phyloP scores from a whole-genome alignment of 2,797 vertebrate genomes.

The Neosalanx taihuensis region DNA sequence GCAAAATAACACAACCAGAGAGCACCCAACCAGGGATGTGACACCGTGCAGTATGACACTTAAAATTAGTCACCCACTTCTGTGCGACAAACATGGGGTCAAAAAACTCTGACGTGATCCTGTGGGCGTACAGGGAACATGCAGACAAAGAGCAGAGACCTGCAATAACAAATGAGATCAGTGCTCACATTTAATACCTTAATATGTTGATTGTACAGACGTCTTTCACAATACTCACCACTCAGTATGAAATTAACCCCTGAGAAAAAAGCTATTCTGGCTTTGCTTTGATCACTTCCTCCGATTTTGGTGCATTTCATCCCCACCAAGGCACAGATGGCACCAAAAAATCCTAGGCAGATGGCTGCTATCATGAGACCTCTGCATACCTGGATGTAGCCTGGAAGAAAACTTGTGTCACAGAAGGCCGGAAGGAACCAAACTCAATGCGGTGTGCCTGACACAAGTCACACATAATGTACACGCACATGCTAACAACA shows the following conservation, averaged over 20 bases:
- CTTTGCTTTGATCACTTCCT: constrained; percentile 86
- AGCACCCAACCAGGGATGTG: not conserved
- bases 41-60: not conserved
- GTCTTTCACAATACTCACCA: constrained; percentile 72
- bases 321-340: constrained; percentile 83
- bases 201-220: not conserved
- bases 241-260: constrained; percentile 87
- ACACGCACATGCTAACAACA: not conserved
- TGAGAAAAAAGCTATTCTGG: constrained; percentile 82
- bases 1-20: not conserved
- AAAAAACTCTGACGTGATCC: constrained; percentile 93
- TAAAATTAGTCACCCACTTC: constrained; percentile 80
- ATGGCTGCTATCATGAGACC: constrained; percentile 91
- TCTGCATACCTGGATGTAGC: constrained; percentile 93
- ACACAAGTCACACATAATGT: not conserved
- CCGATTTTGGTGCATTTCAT: constrained; percentile 98
- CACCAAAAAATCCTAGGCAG: constrained; percentile 89
- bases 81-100: constrained; percentile 88
- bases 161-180: constrained; percentile 50
- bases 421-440: too few relatives aligned
- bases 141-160: constrained; percentile 89
- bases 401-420: constrained; percentile 58
- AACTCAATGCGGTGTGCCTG: not conserved
- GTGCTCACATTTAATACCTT: not conserved
- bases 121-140: constrained; percentile 93